These are phyloP conservation scores for Lerista edwardsae DNA, from an alignment of 2,797 vertebrate genomes.

Conservation along the genomic window DNA sequence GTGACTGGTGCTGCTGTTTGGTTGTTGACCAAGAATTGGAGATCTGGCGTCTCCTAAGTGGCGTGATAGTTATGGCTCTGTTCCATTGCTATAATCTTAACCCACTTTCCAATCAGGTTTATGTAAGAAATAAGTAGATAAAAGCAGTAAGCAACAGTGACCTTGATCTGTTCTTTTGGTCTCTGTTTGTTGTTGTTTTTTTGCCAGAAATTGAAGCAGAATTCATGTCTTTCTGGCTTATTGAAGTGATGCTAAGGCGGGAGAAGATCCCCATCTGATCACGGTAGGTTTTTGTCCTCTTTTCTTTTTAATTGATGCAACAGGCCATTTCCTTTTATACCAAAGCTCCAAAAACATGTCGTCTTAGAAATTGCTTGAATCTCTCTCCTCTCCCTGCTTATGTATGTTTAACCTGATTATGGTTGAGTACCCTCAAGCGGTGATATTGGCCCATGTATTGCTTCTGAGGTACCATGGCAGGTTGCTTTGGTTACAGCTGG, in stretches of 20 bases:
- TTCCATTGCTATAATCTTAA: not conserved
- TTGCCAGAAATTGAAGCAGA: slow-evolving; percentile 18
- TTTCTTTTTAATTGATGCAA: slow-evolving; percentile 28
- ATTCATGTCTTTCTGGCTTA: not conserved
- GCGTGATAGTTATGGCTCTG: not conserved
- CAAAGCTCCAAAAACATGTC: not conserved
- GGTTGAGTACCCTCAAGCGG: not conserved
- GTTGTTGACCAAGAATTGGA: not conserved
- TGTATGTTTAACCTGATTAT: not conserved
- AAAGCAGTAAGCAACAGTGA: slow-evolving; percentile 57
- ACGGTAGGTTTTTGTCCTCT: slow-evolving; percentile 54
- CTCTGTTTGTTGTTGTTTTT: slow-evolving; percentile 22
- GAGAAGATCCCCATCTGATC: not conserved
- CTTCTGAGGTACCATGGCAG: slow-evolving; percentile 36
- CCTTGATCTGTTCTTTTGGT: slow-evolving; percentile 32
- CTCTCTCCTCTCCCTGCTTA: too few relatives aligned
- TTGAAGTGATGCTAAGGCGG: not conserved
- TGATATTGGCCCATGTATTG: not conserved
- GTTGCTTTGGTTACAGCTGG: slow-evolving; percentile 49
- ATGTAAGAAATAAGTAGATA: slow-evolving; percentile 61
- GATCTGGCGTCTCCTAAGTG: not conserved
- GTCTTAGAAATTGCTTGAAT: not conserved
- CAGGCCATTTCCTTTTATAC: not conserved
- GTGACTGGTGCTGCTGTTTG: not conserved
- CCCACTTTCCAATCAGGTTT: slow-evolving; percentile 45